Base-by-base conservation (phyloP, 2,113 vertebrate genomes). In the Platysteira castanea region DNA sequence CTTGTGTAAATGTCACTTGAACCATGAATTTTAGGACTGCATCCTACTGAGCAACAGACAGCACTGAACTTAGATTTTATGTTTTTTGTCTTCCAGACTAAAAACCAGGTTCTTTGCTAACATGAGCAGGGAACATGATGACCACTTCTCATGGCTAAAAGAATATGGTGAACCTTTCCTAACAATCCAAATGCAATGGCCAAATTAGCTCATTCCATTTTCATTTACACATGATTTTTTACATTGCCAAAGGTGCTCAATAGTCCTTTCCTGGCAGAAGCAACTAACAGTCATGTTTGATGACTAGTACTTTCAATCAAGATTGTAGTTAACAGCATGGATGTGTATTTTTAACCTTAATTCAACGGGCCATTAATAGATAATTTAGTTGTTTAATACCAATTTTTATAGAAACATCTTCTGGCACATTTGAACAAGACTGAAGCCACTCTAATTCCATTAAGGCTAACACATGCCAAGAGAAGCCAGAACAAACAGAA, bases 201-300 rank as follows among this genome's bases (percentile, higher is more conserved):
- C 64, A 89, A 70, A 87, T 95, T 89, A 93, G 79, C 88, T 90
- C 68, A 95, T 88, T 46, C 61, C 7, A 6, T 92, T 92, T 90
- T 42, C 41, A 57, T 39, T 85, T 63, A 92, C 59, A 61, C 80
- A 59, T 71, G 56, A 83, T 50, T 71, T 79, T 90, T 84, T 42
- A 77, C 11, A 31, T 61, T 92, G 71, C 47, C 46, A 80, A 81
- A 42, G 84, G 69, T 74, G 42, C 67, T 90, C 20, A 90, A 30
- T 10, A 80, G 71, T 50, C 23, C 20, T n/a, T 61, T 90, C 42
- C 50, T 76, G 79, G 53, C 75, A 76, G 82, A 82, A 85, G 46
- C 13, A 30, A 42, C 39, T 39, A 81, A 56, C 21, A 37, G 47
- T 65, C 19, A 63, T 14, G 6, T 83, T 90, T 91, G 50, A 73